Evolutionary conservation across 2,797 vertebrate species (phyloP).

Genomic region (Chaetophractus vellerosus): DNA sequence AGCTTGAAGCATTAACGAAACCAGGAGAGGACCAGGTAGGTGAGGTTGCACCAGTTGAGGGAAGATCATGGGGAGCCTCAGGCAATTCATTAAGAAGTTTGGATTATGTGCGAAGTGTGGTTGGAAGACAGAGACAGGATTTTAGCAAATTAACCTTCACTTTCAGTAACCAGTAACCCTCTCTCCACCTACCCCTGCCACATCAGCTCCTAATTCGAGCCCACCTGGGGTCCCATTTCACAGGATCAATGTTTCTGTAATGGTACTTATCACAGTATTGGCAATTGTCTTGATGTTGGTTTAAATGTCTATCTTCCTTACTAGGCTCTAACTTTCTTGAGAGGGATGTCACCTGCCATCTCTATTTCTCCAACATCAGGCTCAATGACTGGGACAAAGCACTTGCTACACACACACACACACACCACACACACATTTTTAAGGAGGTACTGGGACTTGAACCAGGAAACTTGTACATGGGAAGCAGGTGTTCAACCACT

Average conservation of each 20-base stretch:
- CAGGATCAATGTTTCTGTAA: background rate
- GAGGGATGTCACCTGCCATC: background rate
- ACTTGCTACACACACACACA: background rate
- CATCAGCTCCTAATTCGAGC: background rate
- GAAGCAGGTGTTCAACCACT: no score
- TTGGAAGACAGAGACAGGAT: background rate
- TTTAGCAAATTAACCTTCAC: background rate
- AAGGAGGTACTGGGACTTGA: no score
- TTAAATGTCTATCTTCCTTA: background rate
- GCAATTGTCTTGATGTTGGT: no score
- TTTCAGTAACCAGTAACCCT: background rate
- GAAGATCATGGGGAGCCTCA: fast-evolving
- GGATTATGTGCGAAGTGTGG: background rate
- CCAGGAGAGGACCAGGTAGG: background rate
- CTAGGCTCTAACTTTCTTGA: background rate
- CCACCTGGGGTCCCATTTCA: background rate
- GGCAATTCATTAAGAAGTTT: background rate
- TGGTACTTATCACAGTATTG: background rate
- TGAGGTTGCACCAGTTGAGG: no score
- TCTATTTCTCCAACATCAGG: background rate
- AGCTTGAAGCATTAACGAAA: background rate
- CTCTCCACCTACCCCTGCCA: background rate
- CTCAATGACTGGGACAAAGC: background rate
- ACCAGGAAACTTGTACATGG: no score
- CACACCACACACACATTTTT: no score